Base-by-base conservation (phyloP, 2,113 vertebrate genomes). In the Rana temporaria region DNA sequence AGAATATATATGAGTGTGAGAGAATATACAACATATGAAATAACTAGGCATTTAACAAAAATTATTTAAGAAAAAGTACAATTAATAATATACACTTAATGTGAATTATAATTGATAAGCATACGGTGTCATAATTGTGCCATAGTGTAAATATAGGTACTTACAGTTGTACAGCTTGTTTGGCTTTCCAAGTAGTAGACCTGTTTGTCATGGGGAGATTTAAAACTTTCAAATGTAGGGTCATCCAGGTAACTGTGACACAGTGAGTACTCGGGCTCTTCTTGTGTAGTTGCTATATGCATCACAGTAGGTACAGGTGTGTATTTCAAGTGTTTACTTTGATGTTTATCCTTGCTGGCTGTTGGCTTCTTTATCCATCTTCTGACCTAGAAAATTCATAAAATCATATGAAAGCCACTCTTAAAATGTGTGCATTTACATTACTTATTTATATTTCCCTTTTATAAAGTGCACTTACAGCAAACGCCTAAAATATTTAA, bases 301-400 rank as follows among this genome's bases (percentile, higher is more conserved):
- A 91, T 84, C 82, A 91, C 85, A 8, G 94, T 88, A 67, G 95
- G 87, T 62, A 92, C 94, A 22, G 80, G 70, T 0, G 96, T 86
- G 79, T 95, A 96, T 84, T 94, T 93, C 84, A 95, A 90, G 60
- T 87, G 88, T 87, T 95, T 86, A 0, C 92, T 93, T 67, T 95
- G 93, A 73, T 94, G 90, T 86, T 98, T 97, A 85, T 98, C 98
- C 85, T 91, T 90, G 1, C 89, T 95, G 81, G 96, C 95, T 90
- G 97, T 94, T 0, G 97, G 96, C 85, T 93, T 98, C 67, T 96
- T 94, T 91, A 98, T 98, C 98, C 98, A 99, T 88, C 96, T 90
- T 65, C 97, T 94, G 79, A 99, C 97, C 97, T 99, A 88, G 4
- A 66, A 4, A 32, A 24, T 77, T 72, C 63, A 52, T 5, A 78